A percentile compares a stretch with the other conserved stretches of the same genome.
These are phyloP conservation scores for Saccopteryx bilineata DNA, from an alignment of 2,113 vertebrate species.

Conservation along the genomic window DNA sequence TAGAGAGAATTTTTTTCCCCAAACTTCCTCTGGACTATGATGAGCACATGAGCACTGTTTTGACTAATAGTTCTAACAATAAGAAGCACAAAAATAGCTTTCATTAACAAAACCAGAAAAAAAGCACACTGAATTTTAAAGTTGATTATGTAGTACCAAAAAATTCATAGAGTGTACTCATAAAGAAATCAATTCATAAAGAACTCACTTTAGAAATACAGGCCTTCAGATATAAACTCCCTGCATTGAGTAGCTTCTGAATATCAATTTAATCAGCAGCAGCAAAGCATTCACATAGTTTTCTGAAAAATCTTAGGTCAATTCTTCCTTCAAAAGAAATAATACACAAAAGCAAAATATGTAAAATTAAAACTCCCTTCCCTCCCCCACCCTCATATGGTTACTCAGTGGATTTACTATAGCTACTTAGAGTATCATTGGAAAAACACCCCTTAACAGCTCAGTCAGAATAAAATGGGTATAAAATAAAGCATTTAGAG, in stretches of 20 bases:
- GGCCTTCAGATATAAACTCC: not conserved
- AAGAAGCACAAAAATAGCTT: not conserved
- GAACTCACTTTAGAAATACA: constrained; percentile 24
- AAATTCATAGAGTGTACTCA: not conserved
- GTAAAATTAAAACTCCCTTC: not conserved
- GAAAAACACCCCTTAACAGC: not conserved
- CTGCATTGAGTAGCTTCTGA: constrained; percentile 14
- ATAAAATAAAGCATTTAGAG: not conserved
- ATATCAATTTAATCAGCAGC: not conserved
- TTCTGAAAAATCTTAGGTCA: not conserved
- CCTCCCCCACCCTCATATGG: not conserved
- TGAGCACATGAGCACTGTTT: not conserved
- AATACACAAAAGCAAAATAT: not conserved
- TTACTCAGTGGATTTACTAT: not conserved
- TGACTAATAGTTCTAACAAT: not conserved
- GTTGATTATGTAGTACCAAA: not conserved
- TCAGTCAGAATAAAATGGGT: constrained; percentile 5
- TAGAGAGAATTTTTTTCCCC: not conserved
- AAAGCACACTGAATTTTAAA: not conserved
- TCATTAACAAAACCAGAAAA: not conserved
- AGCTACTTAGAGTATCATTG: not conserved
- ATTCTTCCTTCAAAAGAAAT: constrained; percentile 25
- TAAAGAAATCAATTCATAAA: not conserved
- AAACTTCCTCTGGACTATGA: not conserved
- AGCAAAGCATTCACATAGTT: not conserved